phyloP scores from a whole-genome alignment of 2,888 invertebrate species.

The Amphiduros pacificus region DNA sequence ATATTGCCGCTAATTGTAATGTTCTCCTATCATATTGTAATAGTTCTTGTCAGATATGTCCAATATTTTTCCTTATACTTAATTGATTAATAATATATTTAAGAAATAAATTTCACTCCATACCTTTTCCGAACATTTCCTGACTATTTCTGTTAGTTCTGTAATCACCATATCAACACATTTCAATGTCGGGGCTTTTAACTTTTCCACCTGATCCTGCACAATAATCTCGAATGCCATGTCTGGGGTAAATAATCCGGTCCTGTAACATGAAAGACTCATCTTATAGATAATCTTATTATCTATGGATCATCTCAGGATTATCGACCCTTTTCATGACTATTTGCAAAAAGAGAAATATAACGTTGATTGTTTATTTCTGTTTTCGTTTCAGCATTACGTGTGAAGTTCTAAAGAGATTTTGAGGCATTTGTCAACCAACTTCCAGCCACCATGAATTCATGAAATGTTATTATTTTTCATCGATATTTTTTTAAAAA shows the following conservation, averaged over 20 bases:
- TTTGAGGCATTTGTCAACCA: too few species aligned
- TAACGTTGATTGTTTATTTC: too few species aligned
- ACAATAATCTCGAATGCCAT: constrained; percentile 99
- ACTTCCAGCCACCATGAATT: too few species aligned
- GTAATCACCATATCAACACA: constrained; percentile 97
- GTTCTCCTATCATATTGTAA: not conserved
- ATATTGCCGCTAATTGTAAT: too few species aligned
- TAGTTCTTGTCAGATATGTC: not conserved
- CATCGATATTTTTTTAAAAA: too few species aligned
- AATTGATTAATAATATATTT: not conserved
- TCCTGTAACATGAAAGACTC: constrained; percentile 63
- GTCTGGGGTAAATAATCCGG: constrained; percentile 98
- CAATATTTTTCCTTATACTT: not conserved
- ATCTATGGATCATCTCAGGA: too few species aligned
- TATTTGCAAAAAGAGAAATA: too few species aligned
- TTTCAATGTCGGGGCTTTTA: constrained; percentile 97
- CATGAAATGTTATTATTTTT: too few species aligned
- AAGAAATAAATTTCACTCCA: constrained; percentile 34
- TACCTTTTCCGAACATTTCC: constrained; percentile 94
- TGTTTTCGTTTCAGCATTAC: too few species aligned
- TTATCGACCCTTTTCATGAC: too few species aligned
- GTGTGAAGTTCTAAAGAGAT: too few species aligned
- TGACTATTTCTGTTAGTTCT: constrained; percentile 93
- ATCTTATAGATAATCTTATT: too few species aligned
- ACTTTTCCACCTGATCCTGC: constrained; percentile 93